A percentile compares a stretch with the other conserved stretches of the same genome.
Evolutionary conservation across 1,140 invertebrate species (phyloP).

Genomic region (Drosophila malerkotliana): DNA sequence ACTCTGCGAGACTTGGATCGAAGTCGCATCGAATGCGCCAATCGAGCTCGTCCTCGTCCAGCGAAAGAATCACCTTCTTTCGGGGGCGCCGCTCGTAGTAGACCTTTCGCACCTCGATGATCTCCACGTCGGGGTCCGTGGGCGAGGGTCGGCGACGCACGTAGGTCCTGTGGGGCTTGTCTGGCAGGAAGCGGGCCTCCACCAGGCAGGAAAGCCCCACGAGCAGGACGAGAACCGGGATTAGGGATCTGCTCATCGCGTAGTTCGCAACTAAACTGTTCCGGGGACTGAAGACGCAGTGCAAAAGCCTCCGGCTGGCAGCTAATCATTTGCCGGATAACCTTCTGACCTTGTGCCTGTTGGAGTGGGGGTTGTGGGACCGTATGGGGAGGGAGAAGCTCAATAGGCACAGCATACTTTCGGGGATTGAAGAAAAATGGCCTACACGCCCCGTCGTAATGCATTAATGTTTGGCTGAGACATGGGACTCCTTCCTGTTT

Average conservation of each 20-base stretch:
- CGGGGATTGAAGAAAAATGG: slow-evolving; percentile 6
- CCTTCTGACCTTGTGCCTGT: slow-evolving; percentile 30
- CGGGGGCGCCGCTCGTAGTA: slow-evolving; percentile 32
- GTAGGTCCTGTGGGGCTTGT: slow-evolving; percentile 22
- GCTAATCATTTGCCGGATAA: slow-evolving; percentile 40
- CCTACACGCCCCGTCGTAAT: slow-evolving; percentile 20
- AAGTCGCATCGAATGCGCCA: slow-evolving; percentile 35
- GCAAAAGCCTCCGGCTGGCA: background rate
- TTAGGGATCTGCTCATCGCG: slow-evolving; percentile 35
- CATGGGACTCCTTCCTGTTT: background rate
- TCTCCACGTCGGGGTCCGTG: slow-evolving; percentile 23
- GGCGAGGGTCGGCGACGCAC: slow-evolving; percentile 18
- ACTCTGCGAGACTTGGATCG: slow-evolving; percentile 11
- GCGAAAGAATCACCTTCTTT: slow-evolving; percentile 21
- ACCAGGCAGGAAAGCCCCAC: background rate
- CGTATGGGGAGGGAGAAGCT: too few species aligned
- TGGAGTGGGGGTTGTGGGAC: background rate
- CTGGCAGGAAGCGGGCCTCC: slow-evolving; percentile 25
- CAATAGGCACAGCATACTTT: slow-evolving; percentile 35
- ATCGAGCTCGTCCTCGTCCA: slow-evolving; percentile 28
- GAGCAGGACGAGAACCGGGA: slow-evolving; percentile 2
- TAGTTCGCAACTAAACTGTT: slow-evolving; percentile 24
- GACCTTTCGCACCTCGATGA: slow-evolving; percentile 53
- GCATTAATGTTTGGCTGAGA: slow-evolving; percentile 28
- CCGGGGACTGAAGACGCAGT: background rate